These are phyloP conservation scores for Ceryle rudis DNA, from an alignment of 2,797 vertebrate species.

Conservation along the genomic window DNA sequence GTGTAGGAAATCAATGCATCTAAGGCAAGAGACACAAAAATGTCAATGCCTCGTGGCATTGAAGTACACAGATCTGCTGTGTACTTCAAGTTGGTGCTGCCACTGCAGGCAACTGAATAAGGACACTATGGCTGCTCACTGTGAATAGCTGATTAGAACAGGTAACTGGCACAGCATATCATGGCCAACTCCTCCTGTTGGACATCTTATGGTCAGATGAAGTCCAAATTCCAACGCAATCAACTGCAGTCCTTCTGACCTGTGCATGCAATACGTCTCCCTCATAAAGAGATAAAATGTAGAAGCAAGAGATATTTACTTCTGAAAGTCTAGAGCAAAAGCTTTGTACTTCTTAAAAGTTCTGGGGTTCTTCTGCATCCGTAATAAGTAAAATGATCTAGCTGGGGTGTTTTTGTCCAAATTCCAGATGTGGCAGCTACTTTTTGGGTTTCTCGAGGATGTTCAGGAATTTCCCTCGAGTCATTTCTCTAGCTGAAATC, in stretches of 20 bases:
- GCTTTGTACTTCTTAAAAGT: conserved; percentile 9
- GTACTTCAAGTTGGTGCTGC: not conserved
- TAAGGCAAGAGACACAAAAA: not conserved
- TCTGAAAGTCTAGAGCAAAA: conserved; percentile 15
- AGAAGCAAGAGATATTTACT: conserved; percentile 6
- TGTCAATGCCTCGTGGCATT: not conserved
- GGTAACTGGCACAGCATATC: not conserved
- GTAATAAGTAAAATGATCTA: not conserved
- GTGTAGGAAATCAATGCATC: not conserved
- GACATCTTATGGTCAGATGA: not conserved
- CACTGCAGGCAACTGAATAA: not conserved
- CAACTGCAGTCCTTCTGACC: not conserved
- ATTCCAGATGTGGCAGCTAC: conserved; percentile 68
- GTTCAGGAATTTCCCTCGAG: conserved; percentile 96
- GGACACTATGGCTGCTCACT: not conserved
- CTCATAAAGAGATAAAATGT: not conserved
- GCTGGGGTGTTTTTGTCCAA: conserved; percentile 1
- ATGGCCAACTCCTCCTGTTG: not conserved
- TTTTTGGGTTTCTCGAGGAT: conserved; percentile 97
- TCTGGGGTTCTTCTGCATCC: conserved; percentile 14
- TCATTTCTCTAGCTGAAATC: conserved; percentile 96
- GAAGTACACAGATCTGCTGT: not conserved
- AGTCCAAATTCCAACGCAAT: not conserved
- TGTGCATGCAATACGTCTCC: not conserved
- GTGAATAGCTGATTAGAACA: not conserved